Evolutionary conservation across 2,113 vertebrate genomes (phyloP).

Genomic region (Dasypus novemcinctus): DNA sequence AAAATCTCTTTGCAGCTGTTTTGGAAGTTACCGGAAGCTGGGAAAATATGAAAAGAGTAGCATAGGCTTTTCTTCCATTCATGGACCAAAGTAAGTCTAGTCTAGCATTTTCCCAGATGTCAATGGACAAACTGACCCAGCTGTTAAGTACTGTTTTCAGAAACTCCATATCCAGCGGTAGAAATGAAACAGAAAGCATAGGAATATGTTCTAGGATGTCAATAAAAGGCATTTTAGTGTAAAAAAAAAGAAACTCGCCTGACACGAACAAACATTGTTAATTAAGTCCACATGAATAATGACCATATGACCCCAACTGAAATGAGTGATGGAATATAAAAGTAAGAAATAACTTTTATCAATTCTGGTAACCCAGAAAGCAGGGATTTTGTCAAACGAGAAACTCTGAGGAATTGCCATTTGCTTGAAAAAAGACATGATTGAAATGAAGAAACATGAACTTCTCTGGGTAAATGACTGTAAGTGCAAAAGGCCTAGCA

Average conservation of each 20-base stretch:
- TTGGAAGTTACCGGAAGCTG: constrained; percentile 9
- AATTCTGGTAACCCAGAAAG: background rate
- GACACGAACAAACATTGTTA: background rate
- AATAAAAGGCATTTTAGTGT: background rate
- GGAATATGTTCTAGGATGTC: background rate
- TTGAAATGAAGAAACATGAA: background rate
- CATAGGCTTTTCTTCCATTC: constrained; percentile 55
- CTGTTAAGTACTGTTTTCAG: constrained; percentile 41
- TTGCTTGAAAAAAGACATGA: background rate
- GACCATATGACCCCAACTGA: background rate
- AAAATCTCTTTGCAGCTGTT: constrained; percentile 48
- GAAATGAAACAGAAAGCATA: constrained; percentile 12
- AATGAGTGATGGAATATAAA: background rate
- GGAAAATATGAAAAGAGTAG: constrained; percentile 55
- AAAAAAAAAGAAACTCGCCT: background rate
- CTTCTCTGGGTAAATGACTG: background rate
- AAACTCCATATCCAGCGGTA: constrained; percentile 16
- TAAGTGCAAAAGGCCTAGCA: background rate
- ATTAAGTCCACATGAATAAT: background rate
- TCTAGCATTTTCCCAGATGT: constrained; percentile 64
- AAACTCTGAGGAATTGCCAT: background rate
- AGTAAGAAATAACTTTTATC: background rate
- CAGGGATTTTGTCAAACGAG: background rate
- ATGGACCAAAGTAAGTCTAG: constrained; percentile 40
- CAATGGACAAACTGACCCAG: constrained; percentile 50